Evolutionary conservation across 2,888 invertebrate species (phyloP), one percentile per base, ranked within the genome.

Genomic region (Stenotaenia linearis): DNA sequence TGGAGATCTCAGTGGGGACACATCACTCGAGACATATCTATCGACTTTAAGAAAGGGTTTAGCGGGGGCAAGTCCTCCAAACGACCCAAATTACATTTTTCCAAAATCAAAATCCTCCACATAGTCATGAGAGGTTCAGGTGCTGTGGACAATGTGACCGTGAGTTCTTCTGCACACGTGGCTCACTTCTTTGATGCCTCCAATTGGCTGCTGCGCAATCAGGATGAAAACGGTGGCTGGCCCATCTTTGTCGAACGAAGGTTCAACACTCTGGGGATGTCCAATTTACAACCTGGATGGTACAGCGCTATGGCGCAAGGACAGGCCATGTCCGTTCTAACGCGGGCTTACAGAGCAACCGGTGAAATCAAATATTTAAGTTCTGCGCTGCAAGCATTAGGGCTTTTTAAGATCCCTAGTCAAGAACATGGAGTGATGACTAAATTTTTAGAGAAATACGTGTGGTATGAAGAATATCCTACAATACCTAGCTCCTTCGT

Each of bases 261-360:
- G 25, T 80, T 85, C 56, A 84, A 91, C 90, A 87, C 90, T 92
- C 83, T 91, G 75, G 92, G 92, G 28, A 92, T 93, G 86, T 90
- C 91, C 7, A 92, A 93, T 83, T 89, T 98, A 76, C 89, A 90
- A 83, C 92, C 96, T 0, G 96, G 96, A 80, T 97, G 97, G 97
- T 93, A 96, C 86, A 98, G 97, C 0, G 96, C 98, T 0, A 99
- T 99, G 99, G 97, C 96, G 1, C 98, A 99, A 86, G 98, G 99
- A 0, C 98, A 99, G 81, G 88, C 92, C 28, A 93, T 99, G 83
- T 98, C 98, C 0, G 90, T 98, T n/a, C 89, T 99, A 78, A 91
- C 95, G 0, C 90, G 99, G 83, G 98, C 98, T 0, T 97, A 92
- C 88, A 89, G 92, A 87, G 91, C 92, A 85, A 95, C 95, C 30